Conservation (phyloP, 2,797 vertebrate genomes). For the Argyrosomus regius region DNA sequence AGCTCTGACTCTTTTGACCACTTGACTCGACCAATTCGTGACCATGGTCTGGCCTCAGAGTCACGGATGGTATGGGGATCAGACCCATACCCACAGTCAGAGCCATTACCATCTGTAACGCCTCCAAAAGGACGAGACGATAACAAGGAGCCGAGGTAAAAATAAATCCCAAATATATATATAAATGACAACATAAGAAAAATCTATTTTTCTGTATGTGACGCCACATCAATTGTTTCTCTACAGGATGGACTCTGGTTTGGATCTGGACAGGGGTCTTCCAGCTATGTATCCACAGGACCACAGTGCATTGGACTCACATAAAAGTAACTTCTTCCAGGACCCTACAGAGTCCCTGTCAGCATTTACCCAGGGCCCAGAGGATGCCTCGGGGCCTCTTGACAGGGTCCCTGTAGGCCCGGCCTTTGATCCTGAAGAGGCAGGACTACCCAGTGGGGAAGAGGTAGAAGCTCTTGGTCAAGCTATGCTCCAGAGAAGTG, state of each 20-base stretch:
- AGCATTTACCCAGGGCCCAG: constrained; percentile 87
- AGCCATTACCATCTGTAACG: constrained; percentile 87
- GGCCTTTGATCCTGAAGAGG: constrained; percentile 87
- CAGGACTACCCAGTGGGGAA: constrained; percentile 82
- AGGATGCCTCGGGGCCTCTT: constrained; percentile 85
- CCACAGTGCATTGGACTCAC: constrained; percentile 87
- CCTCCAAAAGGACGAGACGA: constrained; percentile 92
- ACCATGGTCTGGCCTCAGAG: constrained; percentile 91
- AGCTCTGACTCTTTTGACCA: constrained; percentile 96
- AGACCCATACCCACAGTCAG: constrained; percentile 91
- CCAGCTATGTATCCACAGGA: constrained; percentile 89
- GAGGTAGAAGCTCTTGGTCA: constrained; percentile 88
- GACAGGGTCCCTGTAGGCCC: constrained; percentile 81
- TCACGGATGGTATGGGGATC: constrained; percentile 95
- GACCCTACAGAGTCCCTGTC: constrained; percentile 89
- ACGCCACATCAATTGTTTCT: constrained; percentile 16
- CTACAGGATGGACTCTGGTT: constrained; percentile 87
- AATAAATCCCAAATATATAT: too few relatives aligned
- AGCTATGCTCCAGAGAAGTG: constrained; percentile 90
- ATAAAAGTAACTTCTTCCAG: constrained; percentile 91
- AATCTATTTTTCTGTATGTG: constrained; percentile 5
- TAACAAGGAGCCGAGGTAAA: constrained; percentile 83
- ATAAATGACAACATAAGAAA: background rate
- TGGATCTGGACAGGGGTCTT: constrained; percentile 90
- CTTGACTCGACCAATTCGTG: constrained; percentile 90